Percentiles rank a stretch among this genome's conserved stretches.
These are phyloP conservation scores for Idaea aversata DNA, from an alignment of 2,888 invertebrate species.

Conservation along the genomic window DNA sequence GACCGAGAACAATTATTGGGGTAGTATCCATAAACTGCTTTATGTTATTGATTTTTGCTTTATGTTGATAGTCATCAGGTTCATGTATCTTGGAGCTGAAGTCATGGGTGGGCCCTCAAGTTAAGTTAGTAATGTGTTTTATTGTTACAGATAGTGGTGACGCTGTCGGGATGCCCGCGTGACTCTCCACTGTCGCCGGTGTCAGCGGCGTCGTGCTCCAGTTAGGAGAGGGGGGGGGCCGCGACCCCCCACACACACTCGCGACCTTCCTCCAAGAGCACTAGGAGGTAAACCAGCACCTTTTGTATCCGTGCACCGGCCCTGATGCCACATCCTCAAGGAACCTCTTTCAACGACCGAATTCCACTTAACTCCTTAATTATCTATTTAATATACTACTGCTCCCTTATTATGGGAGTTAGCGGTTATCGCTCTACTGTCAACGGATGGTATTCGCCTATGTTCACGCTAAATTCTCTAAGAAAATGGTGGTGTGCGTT, in stretches of 20 bases:
- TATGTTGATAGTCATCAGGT: neutral
- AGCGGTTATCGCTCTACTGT: constrained; percentile 18
- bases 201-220: constrained; percentile 95
- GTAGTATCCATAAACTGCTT: too few species aligned
- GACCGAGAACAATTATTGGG: too few species aligned
- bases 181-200: constrained; percentile 92
- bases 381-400: neutral
- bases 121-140: constrained; percentile 6
- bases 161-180: constrained; percentile 93
- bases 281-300: constrained; percentile 74
- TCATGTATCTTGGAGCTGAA: neutral
- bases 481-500: neutral
- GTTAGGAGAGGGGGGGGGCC: constrained; percentile 86
- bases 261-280: constrained; percentile 78
- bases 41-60: too few species aligned
- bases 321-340: neutral
- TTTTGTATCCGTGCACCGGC: constrained; percentile 58
- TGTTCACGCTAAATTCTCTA: neutral
- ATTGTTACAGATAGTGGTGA: constrained; percentile 83
- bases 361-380: neutral
- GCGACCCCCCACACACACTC: constrained; percentile 79
- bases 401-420: neutral
- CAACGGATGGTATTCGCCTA: neutral
- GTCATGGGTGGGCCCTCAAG: neutral
- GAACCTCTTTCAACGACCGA: neutral